These are phyloP conservation scores for Apis florea DNA, from an alignment of 1,140 invertebrate species.

Conservation along the genomic window DNA sequence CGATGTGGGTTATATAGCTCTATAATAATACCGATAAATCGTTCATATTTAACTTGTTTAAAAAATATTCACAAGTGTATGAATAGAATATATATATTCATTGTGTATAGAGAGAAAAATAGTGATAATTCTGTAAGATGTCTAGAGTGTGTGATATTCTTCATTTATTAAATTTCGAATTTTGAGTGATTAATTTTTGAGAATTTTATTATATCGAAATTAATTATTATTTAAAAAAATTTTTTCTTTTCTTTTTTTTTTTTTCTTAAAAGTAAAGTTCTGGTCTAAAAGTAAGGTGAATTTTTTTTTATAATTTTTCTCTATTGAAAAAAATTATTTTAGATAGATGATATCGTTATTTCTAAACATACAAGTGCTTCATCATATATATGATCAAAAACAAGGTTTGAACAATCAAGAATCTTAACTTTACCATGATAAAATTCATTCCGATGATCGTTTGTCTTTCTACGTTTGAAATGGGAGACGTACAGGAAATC, in stretches of 20 bases:
- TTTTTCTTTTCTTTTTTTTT: too few relatives aligned
- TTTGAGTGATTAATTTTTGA: neutral
- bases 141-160: constrained; percentile 37
- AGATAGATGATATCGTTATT: neutral
- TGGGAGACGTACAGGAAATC: constrained; percentile 74
- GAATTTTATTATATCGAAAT: neutral
- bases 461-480: constrained; percentile 74
- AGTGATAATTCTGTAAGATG: constrained; percentile 6
- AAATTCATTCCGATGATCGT: constrained; percentile 42
- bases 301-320: neutral
- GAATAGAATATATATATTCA: neutral
- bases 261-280: too few relatives aligned
- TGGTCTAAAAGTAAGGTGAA: neutral
- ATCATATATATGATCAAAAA: neutral
- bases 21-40: neutral
- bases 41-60: neutral
- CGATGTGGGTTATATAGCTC: neutral
- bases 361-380: neutral
- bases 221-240: neutral
- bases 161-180: neutral
- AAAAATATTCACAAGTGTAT: constrained; percentile 10
- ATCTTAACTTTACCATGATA: constrained; percentile 29
- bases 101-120: neutral
- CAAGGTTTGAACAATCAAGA: constrained; percentile 15
- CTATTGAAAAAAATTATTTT: neutral